Evolutionary conservation across 2,797 vertebrate species (phyloP), one percentile per base, ranked within the genome.

Genomic region (Lophius americanus): DNA sequence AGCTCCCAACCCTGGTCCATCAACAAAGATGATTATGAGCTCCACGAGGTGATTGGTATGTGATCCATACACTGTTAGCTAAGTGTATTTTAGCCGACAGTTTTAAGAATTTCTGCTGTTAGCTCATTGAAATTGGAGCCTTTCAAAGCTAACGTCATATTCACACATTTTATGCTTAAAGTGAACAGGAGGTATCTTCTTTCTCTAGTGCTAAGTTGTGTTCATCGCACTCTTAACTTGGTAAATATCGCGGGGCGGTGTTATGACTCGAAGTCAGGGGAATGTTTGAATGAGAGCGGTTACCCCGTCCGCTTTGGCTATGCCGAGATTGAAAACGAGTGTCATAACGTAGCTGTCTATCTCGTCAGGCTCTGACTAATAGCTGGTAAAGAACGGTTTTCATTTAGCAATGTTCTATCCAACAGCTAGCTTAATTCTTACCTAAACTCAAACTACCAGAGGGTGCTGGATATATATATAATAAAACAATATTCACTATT

Each of bases 21-120:
- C 94, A 95, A 96, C 94, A 95, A 95, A 93, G 98, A 99, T 95
- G 97, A 99, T 72, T 99, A 99, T 73, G 98, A 98, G 92, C 95
- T 99, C 76, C 95, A 96, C 92, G 97, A 99, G 96, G 98, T 99
- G 88, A 98, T 99, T 85, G 98, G 98, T 99, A 92, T 76, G 91
- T 91, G 82, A 74, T 78, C 68, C 57, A 42, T 75, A 64, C 78
- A 82, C 73, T 73, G 81, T 82, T 87, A 81, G 82, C 79, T 67
- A 52, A 23, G 66, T 47, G 33, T 71, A 37, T 53, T 42, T 74
- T 44, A 43, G 57, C 64, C 48, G 38, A 64, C 51, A 79, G 39
- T 55, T 35, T 23, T 53, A 36, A 64, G 51, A n/a, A 49, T 74
- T 35, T 61, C 9, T 46, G 48, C 43, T 39, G 36, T 53, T 60